Evolutionary conservation across 2,888 invertebrate species (phyloP).

Genomic region (Caenorhabditis sp.): DNA sequence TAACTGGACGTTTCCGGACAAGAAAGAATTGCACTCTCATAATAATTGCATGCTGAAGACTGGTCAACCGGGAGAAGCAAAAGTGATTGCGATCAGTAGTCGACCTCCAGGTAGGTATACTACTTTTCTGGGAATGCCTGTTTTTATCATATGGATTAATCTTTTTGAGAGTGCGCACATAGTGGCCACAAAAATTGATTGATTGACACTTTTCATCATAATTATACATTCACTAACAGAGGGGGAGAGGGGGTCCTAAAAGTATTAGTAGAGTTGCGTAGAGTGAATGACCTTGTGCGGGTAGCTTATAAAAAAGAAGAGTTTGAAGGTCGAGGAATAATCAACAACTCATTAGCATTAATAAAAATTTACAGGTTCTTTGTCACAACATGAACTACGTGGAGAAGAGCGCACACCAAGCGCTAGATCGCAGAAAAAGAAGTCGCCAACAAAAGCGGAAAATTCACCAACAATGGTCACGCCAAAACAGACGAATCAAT

Average conservation of each 20-base stretch:
- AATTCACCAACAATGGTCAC: neutral
- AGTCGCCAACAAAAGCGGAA: neutral
- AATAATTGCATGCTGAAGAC: constrained; percentile 51
- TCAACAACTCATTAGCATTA: too few relatives aligned
- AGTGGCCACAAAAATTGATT: neutral
- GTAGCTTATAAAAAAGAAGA: too few relatives aligned
- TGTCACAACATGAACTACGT: constrained; percentile 43
- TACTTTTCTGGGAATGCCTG: neutral
- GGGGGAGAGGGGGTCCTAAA: neutral
- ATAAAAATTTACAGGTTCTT: constrained; percentile 20
- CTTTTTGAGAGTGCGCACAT: neutral
- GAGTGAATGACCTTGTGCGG: too few relatives aligned
- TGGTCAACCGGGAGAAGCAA: constrained; percentile 40
- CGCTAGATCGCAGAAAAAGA: constrained; percentile 9
- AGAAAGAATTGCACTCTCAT: constrained; percentile 53
- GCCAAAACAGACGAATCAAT: neutral
- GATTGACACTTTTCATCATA: neutral
- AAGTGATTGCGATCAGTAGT: constrained; percentile 47
- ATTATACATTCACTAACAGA: neutral
- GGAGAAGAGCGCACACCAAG: constrained; percentile 29
- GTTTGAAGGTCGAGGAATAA: too few relatives aligned
- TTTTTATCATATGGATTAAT: neutral
- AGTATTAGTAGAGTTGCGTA: neutral
- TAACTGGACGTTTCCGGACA: constrained; percentile 62
- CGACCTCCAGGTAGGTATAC: constrained; percentile 27